Evolutionary conservation across 2,888 invertebrate genomes (phyloP), one percentile per base, ranked within the genome.

Genomic region (Plagodis pulveraria): DNA sequence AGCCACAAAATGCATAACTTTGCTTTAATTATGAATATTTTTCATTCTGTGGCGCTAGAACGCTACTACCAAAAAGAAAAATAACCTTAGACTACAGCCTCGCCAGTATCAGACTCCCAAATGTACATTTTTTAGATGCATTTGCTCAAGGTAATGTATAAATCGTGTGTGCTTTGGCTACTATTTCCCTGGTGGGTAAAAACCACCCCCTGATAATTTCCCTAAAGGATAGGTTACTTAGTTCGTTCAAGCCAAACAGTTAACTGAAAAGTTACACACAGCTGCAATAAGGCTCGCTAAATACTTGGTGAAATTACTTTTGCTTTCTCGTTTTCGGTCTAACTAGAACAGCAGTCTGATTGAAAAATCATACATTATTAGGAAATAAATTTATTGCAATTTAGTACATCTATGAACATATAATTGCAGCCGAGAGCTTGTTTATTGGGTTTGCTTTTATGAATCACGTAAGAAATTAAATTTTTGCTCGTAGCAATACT

Each of bases 131-230:
- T 50, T 44, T 49, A 56, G 45, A 45, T 40, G 38, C 41, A 42
- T 53, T 36, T 36, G 35, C 51, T 58, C 49, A 50, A 50, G 55
- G 60, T 54, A 58, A 61, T 57, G 56, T 52, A 50, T 47, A 48
- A 43, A 52, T 36, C 43, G 47, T 63, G 47, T 51, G 52, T 58
- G 50, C 42, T 53, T 47, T 64, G 50, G 40, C 48, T 44, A 51
- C 38, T 53, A 62, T 68, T 66, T 66, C 64, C 61, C 68, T 50
- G 35, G 55, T 44, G 61, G 11, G 45, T 36, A 54, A 63, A 62
- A 54, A 47, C 43, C 36, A 41, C 51, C 58, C 54, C 44, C 8
- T 49, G 38, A 53, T 63, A 65, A 69, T 65, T 69, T 69, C 64
- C 68, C 62, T 51, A 58, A 44, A 62, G 66, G 52, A 45, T 40